A percentile compares a stretch with the other conserved stretches of the same genome.
phyloP scores from a whole-genome alignment of 2,888 invertebrate genomes.

The Erpobdella octoculata region DNA sequence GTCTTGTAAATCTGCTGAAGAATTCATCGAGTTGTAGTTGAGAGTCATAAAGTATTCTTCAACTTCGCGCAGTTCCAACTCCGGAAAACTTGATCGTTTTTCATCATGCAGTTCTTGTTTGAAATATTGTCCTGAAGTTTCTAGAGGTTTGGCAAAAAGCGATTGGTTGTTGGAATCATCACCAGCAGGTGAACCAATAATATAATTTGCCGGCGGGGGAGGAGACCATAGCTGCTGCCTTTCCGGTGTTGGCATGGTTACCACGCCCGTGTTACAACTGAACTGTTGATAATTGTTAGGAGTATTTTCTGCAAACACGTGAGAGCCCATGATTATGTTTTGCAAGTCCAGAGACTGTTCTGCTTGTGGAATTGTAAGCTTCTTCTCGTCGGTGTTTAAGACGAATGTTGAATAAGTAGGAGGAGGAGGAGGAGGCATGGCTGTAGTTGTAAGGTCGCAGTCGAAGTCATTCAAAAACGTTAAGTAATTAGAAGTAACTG shows the following conservation, averaged over 20 bases:
- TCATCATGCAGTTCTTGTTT: not conserved
- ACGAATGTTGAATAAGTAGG: not conserved
- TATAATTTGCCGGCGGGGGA: not conserved
- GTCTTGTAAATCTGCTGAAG: not conserved
- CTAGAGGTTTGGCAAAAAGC: not conserved
- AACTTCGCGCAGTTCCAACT: slow-evolving; percentile 9
- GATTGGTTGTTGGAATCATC: slow-evolving; percentile 24
- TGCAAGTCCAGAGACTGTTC: not conserved
- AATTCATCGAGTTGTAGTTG: too few relatives aligned
- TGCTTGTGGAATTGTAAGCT: not conserved
- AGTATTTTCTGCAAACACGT: not conserved
- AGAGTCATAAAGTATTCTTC: slow-evolving; percentile 8
- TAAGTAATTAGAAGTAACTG: not conserved
- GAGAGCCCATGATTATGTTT: not conserved
- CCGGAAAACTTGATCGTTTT: not conserved
- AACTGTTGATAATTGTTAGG: not conserved
- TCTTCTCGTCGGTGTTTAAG: not conserved
- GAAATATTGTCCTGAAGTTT: not conserved
- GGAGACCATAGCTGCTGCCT: not conserved
- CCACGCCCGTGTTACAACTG: not conserved
- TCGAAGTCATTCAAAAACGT: not conserved
- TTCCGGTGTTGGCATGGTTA: slow-evolving; percentile 17
- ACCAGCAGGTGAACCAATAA: not conserved
- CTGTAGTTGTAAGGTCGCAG: not conserved
- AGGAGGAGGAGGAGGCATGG: not conserved